Conservation (phyloP, 2,113 vertebrate species). For the Felis chaus region DNA sequence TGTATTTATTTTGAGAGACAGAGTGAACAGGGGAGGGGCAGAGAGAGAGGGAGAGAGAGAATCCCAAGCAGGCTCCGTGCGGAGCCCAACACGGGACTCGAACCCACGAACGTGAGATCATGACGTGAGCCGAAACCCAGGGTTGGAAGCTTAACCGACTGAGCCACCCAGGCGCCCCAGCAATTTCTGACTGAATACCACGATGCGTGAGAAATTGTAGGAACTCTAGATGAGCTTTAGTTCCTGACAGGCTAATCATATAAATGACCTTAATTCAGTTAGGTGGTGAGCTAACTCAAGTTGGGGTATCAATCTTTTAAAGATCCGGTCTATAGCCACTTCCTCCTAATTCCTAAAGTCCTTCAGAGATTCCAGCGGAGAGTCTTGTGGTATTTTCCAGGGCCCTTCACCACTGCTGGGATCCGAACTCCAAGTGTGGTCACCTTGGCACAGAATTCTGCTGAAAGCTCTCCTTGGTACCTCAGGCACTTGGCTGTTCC, state of each 20-base stretch:
- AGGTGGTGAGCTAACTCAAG: not conserved
- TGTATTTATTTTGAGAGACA: too few species aligned
- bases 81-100: too few species aligned
- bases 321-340: not conserved
- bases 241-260: slow-evolving; percentile 1
- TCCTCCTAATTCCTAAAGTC: not conserved
- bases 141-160: too few species aligned
- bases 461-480: not conserved
- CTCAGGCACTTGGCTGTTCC: not conserved
- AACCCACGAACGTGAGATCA: too few species aligned
- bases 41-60: too few species aligned
- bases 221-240: not conserved
- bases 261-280: not conserved
- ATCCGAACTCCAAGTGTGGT: not conserved
- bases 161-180: too few species aligned
- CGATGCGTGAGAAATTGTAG: not conserved
- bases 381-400: not conserved
- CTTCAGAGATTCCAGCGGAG: not conserved
- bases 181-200: not conserved
- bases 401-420: not conserved
- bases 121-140: too few species aligned
- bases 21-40: too few species aligned
- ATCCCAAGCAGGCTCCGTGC: too few species aligned
- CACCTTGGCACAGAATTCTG: not conserved
- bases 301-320: not conserved